Conservation (phyloP, 1,140 invertebrate species). For the Dendroctonus valens region DNA sequence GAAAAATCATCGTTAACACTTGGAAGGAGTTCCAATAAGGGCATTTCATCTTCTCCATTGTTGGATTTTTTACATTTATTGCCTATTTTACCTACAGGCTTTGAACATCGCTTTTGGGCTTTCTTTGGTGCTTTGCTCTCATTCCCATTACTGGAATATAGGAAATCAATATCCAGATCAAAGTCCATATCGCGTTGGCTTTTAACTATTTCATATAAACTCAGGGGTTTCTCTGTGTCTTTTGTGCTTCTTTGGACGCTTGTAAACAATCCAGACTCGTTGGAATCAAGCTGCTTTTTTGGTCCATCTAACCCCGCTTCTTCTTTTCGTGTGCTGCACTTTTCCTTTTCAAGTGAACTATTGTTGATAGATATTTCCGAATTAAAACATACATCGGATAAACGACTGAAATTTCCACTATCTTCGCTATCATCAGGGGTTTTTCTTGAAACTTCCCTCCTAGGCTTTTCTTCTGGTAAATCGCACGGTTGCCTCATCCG, state of each 20-base stretch:
- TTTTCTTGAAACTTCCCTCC: neutral
- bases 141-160: neutral
- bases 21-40: slow-evolving; percentile 30
- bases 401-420: slow-evolving; percentile 2
- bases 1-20: slow-evolving; percentile 39
- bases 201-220: slow-evolving; percentile 11
- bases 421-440: neutral
- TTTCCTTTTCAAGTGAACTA: no score
- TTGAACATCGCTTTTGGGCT: no score
- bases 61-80: neutral
- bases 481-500: no score
- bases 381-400: no score
- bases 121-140: no score
- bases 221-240: neutral
- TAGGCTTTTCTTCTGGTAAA: no score
- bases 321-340: no score
- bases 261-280: no score
- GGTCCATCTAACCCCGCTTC: no score
- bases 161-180: slow-evolving; percentile 3
- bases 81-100: no score
- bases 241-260: neutral
- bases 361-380: no score
- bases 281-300: no score
- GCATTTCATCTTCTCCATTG: slow-evolving; percentile 9
- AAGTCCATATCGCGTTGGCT: neutral